Evolutionary conservation across 2,113 vertebrate species (phyloP), one percentile per base, ranked within the genome.

Genomic region (Phylloscopus trochilus): DNA sequence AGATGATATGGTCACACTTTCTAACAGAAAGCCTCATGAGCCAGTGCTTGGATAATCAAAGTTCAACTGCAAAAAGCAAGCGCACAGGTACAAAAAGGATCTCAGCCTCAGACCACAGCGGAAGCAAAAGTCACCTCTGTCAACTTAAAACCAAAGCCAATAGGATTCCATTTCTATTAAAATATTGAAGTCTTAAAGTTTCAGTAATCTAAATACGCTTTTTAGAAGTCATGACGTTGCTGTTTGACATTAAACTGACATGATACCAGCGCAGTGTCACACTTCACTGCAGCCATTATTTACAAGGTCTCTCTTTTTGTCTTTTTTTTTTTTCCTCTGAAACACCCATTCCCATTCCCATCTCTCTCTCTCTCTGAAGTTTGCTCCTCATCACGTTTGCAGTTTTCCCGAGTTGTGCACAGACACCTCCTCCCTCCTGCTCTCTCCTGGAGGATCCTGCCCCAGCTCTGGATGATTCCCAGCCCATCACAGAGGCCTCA

Each of bases 121-220:
- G 91, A 96, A 97, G 96, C 94, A 91, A 85, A 94, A 94, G 84
- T 84, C 43, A 96, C 89, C 91, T 93, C 92, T 92, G 93, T 92
- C 96, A 97, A 92, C 88, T 78, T 95, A 95, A 96, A 97, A 87
- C 89, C 95, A 94, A 95, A 96, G 96, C 92, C 92, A 91, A 53
- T 27, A 95, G 81, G 68, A 95, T 80, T 93, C 56, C 10, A 46
- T 89, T 96, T 94, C 96, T 91, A 94, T 94, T 95, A 97, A 97
- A 97, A 93, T 92, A 95, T 62, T 92, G 83, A 94, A 89, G 91
- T 94, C 93, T 97, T 97, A 83, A 93, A 85, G 89, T 91, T 87
- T 96, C 83, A 94, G 93, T 97, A 87, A 96, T 88, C 95, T 95
- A 95, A 93, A 93, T 93, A 95, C 72, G 83, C 75, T 90, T 88